phyloP scores from a whole-genome alignment of 2,888 invertebrate genomes.

The Resseliella maxima region DNA sequence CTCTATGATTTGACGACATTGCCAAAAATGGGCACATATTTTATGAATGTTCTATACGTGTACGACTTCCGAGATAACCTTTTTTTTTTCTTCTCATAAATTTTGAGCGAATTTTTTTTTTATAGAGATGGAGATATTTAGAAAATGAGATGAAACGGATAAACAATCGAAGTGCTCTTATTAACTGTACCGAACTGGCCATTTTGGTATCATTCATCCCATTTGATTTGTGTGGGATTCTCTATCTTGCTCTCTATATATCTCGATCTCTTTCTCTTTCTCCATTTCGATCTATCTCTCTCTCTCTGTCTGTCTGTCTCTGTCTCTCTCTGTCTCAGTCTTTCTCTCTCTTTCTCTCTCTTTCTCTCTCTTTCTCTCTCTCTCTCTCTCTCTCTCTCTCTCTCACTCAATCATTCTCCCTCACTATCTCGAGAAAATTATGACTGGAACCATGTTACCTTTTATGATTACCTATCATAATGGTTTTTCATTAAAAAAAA shows the following conservation, averaged over 20 bases:
- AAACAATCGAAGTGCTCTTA: neutral
- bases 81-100: neutral
- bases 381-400: too few species aligned
- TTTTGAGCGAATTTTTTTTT: neutral
- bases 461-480: slow-evolving; percentile 3
- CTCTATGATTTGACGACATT: neutral
- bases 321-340: too few species aligned
- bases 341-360: too few species aligned
- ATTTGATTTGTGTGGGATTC: too few species aligned
- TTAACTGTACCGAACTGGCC: neutral
- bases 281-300: too few species aligned
- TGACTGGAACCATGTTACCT: neutral
- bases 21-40: slow-evolving; percentile 25
- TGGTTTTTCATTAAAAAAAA: neutral
- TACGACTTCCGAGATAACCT: slow-evolving; percentile 24
- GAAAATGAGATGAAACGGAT: neutral
- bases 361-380: too few species aligned
- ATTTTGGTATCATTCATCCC: too few species aligned
- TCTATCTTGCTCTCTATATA: too few species aligned
- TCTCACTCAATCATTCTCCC: too few species aligned
- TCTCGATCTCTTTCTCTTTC: too few species aligned
- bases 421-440: too few species aligned
- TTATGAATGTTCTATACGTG: neutral
- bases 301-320: too few species aligned
- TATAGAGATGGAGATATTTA: neutral